These are phyloP conservation scores for Bradypodion ventrale DNA, from an alignment of 2,797 vertebrate genomes.

Conservation along the genomic window DNA sequence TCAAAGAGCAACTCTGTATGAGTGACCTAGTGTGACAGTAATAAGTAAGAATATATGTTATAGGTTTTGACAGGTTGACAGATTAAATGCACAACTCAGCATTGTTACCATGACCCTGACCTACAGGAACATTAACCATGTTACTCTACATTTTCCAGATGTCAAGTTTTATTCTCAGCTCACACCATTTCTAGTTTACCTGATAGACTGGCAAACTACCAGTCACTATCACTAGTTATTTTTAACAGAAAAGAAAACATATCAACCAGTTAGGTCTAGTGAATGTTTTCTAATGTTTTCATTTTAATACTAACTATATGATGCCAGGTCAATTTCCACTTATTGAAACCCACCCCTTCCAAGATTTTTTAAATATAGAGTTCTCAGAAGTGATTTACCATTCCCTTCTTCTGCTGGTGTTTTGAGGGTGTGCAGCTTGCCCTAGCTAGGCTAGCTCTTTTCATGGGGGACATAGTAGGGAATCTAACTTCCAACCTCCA, in stretches of 20 bases:
- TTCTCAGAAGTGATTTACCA: too few species aligned
- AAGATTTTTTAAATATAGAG: too few species aligned
- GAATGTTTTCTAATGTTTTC: neutral
- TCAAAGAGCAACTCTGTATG: fast-evolving
- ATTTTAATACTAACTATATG: too few species aligned
- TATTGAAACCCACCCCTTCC: too few species aligned
- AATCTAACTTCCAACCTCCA: too few species aligned
- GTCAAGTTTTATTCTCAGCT: constrained; percentile 5
- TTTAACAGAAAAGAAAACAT: neutral
- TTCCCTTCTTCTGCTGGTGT: too few species aligned
- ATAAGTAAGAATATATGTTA: constrained; percentile 22
- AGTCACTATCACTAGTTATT: neutral
- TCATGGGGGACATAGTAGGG: too few species aligned
- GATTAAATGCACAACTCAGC: constrained; percentile 37
- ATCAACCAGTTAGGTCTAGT: neutral
- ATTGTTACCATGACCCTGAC: constrained; percentile 24
- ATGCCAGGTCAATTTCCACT: too few species aligned
- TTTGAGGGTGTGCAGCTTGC: too few species aligned
- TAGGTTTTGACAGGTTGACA: constrained; percentile 31
- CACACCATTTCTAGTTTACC: neutral
- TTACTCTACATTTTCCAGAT: constrained; percentile 3
- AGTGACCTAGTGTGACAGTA: constrained; percentile 32
- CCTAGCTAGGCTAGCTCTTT: too few species aligned
- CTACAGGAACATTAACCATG: neutral
- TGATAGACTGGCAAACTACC: neutral